Percentiles rank a stretch among this genome's conserved stretches.
These are phyloP conservation scores for Drosophila kanekoi DNA, from an alignment of 2,888 invertebrate species.

Conservation along the genomic window DNA sequence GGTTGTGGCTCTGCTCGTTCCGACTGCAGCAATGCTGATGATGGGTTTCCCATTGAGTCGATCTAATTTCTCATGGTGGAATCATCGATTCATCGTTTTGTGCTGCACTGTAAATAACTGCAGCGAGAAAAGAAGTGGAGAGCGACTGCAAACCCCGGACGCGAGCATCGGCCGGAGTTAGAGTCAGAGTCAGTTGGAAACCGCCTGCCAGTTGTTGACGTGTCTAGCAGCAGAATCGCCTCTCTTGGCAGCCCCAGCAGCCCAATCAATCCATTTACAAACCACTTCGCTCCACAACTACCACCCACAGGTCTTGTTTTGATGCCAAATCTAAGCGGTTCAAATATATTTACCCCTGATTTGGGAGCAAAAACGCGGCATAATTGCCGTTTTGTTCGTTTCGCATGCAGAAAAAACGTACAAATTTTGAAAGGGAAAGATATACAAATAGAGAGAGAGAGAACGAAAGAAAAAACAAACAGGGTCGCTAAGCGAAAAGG, in stretches of 20 bases:
- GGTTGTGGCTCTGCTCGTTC: conserved; percentile 37
- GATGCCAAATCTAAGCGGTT: conserved; percentile 78
- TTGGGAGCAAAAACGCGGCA: conserved; percentile 78
- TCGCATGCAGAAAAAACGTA: conserved; percentile 13
- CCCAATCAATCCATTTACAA: conserved; percentile 65
- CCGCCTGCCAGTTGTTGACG: conserved; percentile 43
- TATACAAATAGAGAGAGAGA: not conserved
- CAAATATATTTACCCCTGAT: conserved; percentile 76
- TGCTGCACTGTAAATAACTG: conserved; percentile 72
- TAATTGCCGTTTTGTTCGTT: conserved; percentile 78
- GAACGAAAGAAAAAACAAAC: not conserved
- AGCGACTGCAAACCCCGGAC: conserved; percentile 41
- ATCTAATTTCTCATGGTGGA: conserved; percentile 82
- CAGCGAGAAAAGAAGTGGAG: conserved; percentile 38
- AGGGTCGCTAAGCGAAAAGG: conserved; percentile 23
- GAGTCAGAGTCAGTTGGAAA: conserved; percentile 7
- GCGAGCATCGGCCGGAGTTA: conserved; percentile 25
- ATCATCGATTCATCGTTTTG: conserved; percentile 82
- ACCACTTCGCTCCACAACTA: conserved; percentile 38
- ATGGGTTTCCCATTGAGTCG: conserved; percentile 69
- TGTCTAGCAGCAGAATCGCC: conserved; percentile 28
- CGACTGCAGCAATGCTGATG: conserved; percentile 68
- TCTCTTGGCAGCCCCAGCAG: conserved; percentile 33
- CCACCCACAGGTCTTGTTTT: conserved; percentile 55
- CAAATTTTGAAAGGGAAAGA: not conserved